A percentile compares a stretch with the other conserved stretches of the same genome.
phyloP scores from a whole-genome alignment of 1,140 invertebrate genomes.

The Trichonephila clavata region DNA sequence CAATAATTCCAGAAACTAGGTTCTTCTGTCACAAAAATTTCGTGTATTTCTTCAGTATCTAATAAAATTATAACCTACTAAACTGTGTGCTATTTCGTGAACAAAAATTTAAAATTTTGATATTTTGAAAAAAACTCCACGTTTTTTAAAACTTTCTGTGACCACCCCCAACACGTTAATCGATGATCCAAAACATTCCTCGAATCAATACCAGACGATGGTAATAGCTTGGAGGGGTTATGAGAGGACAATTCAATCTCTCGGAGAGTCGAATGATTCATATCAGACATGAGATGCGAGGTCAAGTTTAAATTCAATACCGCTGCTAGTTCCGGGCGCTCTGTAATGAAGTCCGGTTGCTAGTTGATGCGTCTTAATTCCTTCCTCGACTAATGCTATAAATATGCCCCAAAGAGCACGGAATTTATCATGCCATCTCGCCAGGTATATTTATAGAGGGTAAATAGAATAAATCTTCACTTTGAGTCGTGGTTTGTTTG shows the following conservation, averaged over 20 bases:
- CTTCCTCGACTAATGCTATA: not conserved
- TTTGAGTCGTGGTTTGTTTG: no score
- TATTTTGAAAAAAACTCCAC: not conserved
- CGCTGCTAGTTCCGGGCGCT: not conserved
- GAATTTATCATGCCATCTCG: not conserved
- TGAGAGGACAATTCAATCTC: not conserved
- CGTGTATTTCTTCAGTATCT: no score
- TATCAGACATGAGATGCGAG: not conserved
- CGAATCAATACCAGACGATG: not conserved
- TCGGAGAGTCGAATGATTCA: not conserved
- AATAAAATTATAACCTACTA: no score
- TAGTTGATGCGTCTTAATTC: not conserved
- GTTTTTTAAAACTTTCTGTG: not conserved
- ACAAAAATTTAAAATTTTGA: no score
- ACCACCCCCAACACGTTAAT: not conserved
- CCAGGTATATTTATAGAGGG: not conserved
- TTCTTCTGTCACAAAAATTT: no score
- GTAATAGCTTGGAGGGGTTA: not conserved
- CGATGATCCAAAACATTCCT: not conserved
- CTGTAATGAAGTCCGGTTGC: not conserved
- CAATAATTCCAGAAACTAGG: no score
- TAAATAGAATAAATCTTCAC: not conserved
- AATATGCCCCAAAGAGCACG: not conserved
- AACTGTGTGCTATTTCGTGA: no score
- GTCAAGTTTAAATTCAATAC: conserved; percentile 18